These are phyloP conservation scores for Drosophila melanica DNA, from an alignment of 1,140 invertebrate species.

Conservation along the genomic window DNA sequence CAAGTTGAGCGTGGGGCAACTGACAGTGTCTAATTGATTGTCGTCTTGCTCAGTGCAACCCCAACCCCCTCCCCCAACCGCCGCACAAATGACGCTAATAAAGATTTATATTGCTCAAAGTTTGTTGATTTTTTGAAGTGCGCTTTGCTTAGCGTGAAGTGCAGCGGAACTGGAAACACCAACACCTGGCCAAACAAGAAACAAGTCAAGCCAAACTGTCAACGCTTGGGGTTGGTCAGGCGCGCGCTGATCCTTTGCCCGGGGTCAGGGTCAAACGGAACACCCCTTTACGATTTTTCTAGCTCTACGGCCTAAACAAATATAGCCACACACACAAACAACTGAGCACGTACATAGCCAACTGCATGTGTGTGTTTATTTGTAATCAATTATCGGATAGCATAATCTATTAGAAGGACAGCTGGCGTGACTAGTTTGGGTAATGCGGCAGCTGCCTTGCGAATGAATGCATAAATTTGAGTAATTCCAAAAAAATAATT, in stretches of 20 bases:
- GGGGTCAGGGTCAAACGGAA: conserved; percentile 60
- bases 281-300: conserved; percentile 51
- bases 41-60: conserved; percentile 32
- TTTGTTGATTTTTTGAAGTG: conserved; percentile 57
- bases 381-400: conserved; percentile 77
- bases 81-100: conserved; percentile 67
- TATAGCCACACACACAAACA: conserved; percentile 54
- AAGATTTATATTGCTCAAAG: conserved; percentile 61
- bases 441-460: conserved; percentile 50
- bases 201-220: background rate
- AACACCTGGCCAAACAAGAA: conserved; percentile 72
- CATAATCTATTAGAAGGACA: conserved; percentile 65
- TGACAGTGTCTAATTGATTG: conserved; percentile 74
- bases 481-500: conserved; percentile 33
- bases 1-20: conserved; percentile 29
- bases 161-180: conserved; percentile 15
- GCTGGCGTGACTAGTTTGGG: conserved; percentile 58
- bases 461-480: conserved; percentile 33
- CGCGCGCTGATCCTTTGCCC: background rate
- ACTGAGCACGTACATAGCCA: conserved; percentile 34
- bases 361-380: conserved; percentile 55
- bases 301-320: conserved; percentile 59
- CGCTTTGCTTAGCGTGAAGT: conserved; percentile 1
- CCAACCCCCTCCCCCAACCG: no score
- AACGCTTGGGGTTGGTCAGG: conserved; percentile 54